phyloP scores from a whole-genome alignment of 2,797 vertebrate genomes.

The Iguana delicatissima region DNA sequence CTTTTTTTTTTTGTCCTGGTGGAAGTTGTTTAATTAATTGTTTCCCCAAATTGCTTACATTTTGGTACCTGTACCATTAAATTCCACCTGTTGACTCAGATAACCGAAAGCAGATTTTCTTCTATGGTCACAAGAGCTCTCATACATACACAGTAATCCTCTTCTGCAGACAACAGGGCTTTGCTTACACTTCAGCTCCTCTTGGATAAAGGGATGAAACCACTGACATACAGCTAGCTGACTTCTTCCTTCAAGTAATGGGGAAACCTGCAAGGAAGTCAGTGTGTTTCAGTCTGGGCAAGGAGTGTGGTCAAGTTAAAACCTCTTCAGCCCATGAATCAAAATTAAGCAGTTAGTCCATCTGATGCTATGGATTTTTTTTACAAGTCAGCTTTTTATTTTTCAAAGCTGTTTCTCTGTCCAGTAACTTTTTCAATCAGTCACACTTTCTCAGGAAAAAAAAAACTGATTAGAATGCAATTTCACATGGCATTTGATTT shows the following conservation, averaged over 20 bases:
- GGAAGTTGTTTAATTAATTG: background rate
- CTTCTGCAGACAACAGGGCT: background rate
- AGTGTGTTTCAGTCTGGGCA: background rate
- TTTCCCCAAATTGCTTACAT: background rate
- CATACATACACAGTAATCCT: background rate
- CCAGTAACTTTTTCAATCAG: background rate
- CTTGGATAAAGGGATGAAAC: background rate
- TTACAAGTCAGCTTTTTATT: constrained; percentile 36
- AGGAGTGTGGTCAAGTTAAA: background rate
- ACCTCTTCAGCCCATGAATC: background rate
- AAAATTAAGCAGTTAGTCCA: constrained; percentile 7
- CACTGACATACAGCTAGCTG: background rate
- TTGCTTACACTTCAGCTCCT: background rate
- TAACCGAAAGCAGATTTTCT: background rate
- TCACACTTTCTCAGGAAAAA: background rate
- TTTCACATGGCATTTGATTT: constrained; percentile 54
- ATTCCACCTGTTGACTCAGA: background rate
- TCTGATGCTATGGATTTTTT: background rate
- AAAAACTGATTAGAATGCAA: background rate
- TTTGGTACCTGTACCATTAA: background rate
- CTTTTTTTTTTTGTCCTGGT: background rate
- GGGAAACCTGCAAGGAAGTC: background rate
- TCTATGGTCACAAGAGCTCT: background rate
- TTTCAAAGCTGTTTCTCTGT: background rate
- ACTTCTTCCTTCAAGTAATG: background rate